Evolutionary conservation across 2,113 vertebrate species (phyloP), one percentile per base, ranked within the genome.

Genomic region (Raja brachyura): DNA sequence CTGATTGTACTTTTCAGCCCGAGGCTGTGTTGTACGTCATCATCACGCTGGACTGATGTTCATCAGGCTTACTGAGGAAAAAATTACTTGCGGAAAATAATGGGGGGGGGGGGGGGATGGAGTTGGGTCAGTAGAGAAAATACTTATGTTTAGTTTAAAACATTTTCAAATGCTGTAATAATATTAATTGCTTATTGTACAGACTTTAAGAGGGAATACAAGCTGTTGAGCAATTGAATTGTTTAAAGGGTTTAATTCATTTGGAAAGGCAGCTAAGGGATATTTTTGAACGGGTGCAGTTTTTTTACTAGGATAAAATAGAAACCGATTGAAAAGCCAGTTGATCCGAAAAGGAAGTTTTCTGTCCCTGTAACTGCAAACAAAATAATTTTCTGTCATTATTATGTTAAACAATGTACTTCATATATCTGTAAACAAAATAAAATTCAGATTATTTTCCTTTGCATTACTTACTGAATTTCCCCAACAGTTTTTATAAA

Each of bases 291-390:
- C 97, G 97, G 98, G 97, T 98, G 97, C 96, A 96, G 95, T 83
- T 88, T 96, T 96, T 92, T 96, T 96, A 97, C 95, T 97, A 96
- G 96, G 95, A 96, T 97, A 97, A 97, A 97, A 98, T 97, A 97
- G 98, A 98, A 98, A 98, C 98, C 98, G 97, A 98, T 98, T 97
- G 98, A 97, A 98, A 97, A 97, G 95, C 97, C 97, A 90, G 63
- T 63, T 92, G 33, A 54, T 97, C 96, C 98, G 98, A 97, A 97
- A 98, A 96, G 94, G 94, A 95, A 33, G 97, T 96, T 97, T 95
- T 97, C 96, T 96, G 96, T 97, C 95, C 96, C 97, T 96, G 97
- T 97, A 97, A 97, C 97, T 99, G 98, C 98, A 98, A 95, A 98
- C 97, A 97, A 94, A 94, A 94, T 95, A 96, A 95, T 95, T 96